Base-by-base conservation (phyloP, 64 coral and sea anemone genomes). In the Actinia tenebrosa region DNA sequence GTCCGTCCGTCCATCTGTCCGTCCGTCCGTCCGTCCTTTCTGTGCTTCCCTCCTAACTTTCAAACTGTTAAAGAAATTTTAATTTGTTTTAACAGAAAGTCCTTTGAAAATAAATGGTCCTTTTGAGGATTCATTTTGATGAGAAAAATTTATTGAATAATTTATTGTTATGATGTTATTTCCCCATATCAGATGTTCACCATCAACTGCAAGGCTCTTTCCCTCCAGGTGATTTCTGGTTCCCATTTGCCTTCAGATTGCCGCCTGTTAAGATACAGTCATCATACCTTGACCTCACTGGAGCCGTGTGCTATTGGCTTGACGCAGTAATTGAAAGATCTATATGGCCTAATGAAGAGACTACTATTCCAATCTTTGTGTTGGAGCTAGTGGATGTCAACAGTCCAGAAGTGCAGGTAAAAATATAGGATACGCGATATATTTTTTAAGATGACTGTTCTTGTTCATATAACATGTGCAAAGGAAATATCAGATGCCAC, bases 291-390 rank as follows among this genome's bases (percentile, higher is more conserved):
- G 79, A 81, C 2, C 13, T 2, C 9, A 81, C 42, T 46, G 79
- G n/a, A 13, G 53, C 79, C 2, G 44, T 81, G 42, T 14, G 22
- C 3, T 81, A 81, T 20, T 81, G 79, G 79, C 43, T 81, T 20
- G 79, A 81, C 23, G 53, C 79, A 53, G 27, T 53, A 2, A 81
- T 81, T 81, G 79, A 81, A 20, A 81, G 79, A 81, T 19, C 79
- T 5, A 81, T 53, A 16, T 81, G 79, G 79, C 53, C 22, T 26
- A 81, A 81, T 53, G 50, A 81, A 14, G 53, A 81, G 22, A 81
- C 79, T 81, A 45, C 79, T 23, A 50, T 20, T 52, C 16, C 79
- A 2, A 81, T 81, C 22, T 22, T 81, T 50, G 79, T 81, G 43
- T 8, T 81, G 79, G 79, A 81, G 11, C 44, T 45, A 53, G 79